Base-by-base conservation (phyloP, 2,797 vertebrate species). In the Orestias chungarensis region DNA sequence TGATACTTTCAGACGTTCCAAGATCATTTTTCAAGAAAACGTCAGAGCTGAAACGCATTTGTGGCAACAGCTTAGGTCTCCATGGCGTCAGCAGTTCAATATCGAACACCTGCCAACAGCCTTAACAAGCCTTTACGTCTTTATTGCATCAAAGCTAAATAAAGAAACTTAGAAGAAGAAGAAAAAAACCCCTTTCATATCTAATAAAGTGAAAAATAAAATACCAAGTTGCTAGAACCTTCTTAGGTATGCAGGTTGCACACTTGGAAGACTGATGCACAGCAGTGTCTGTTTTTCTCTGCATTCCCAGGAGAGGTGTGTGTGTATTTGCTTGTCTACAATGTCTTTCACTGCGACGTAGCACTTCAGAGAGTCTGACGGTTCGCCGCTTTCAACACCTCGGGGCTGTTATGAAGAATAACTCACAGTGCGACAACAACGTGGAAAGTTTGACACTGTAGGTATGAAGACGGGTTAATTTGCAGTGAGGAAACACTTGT, bases 221-320 rank as follows among this genome's bases (percentile, higher is more conserved):
- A 86, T 74, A 88, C 76, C n/a, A 47, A 73, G 46, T 75, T 70
- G 75, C 43, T 33, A 33, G 76, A 86, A 75, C 54, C 66, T 27
- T 71, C 68, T 82, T 77, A 44, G 62, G 65, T 49, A 42, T 33
- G 52, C 83, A 80, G 81, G 78, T 91, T 90, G 82, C 74, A 85
- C 79, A 72, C 71, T 14, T 3, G 87, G 82, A 88, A 64, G 25
- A 70, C 82, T 17, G 7, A 35, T 27, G 42, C 25, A 52, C 43
- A 29, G 42, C 20, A 9, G 1, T 40, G 55, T 87, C 47, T 82
- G 49, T 80, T 81, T 76, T 79, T 71, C 0, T 40, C 73, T 50
- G 78, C 86, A 89, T 91, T 91, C 88, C 82, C 87, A 86, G 71
- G 69, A 83, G 78, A 85, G 85, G 85, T 79, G 88, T 89, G 90